Base-by-base conservation (phyloP, 1,140 invertebrate genomes). In the Caerostris extrusa region DNA sequence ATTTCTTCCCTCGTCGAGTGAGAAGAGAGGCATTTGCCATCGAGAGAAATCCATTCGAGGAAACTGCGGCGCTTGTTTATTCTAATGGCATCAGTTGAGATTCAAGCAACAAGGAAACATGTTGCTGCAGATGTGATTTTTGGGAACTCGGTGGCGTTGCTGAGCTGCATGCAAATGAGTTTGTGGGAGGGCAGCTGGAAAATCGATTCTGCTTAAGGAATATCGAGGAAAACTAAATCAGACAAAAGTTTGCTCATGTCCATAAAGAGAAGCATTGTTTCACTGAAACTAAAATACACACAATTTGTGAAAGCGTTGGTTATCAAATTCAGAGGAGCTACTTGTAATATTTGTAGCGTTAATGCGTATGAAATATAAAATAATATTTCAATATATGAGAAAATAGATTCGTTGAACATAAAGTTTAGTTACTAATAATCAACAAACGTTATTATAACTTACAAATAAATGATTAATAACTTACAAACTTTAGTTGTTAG, bases 61-160 rank as follows among this genome's bases (percentile, higher is more conserved):
- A 77, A 77, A 77, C 71, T 53, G 8, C 34, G 34, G 12, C 14
- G 50, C 8, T 34, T 77, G 71, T 77, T 77, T 14, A 77, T 77
- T 77, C 71, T 77, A 77, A 77, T 77, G 71, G 71, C 71, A 77
- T 77, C 50, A 77, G 71, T 77, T 34, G 71, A 34, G 71, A 77
- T 77, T 77, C 71, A 77, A 2, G 71, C 53, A 50, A 77, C 50
- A 8, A 77, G 71, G 71, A 77, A 77, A 77, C 19, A 6, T 50
- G 34, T 77, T 12, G 71, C 34, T 12, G 71, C 71, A 77, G 71
- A 77, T 50, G 61, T 12, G 71, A 77, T 77, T 53, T 77, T 77
- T 12, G 71, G 14, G 53, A 77, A 77, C 8, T 34, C 3, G 3
- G 7, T 64, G 7, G 50, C 71, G 50, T 77, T 19, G n/a, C n/a